These are phyloP conservation scores for Sarcophaga caerulescens DNA, from an alignment of 2,888 invertebrate species.

Conservation along the genomic window DNA sequence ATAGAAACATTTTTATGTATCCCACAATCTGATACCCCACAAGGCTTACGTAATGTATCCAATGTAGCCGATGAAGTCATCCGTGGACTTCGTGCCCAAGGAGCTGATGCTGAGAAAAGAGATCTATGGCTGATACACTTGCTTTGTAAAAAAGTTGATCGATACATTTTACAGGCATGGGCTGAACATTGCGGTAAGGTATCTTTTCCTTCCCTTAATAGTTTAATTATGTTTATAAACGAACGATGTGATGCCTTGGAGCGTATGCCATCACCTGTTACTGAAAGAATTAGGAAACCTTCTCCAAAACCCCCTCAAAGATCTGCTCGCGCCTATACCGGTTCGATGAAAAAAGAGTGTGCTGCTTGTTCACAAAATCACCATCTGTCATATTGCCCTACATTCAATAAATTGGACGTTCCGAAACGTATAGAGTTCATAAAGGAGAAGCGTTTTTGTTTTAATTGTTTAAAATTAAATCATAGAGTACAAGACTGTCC, in stretches of 20 bases:
- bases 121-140: slow-evolving; percentile 53
- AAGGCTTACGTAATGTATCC: slow-evolving; percentile 6
- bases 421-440: slow-evolving; percentile 12
- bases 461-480: slow-evolving; percentile 50
- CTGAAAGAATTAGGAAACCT: background rate
- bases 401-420: slow-evolving; percentile 1
- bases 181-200: slow-evolving; percentile 37
- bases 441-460: slow-evolving; percentile 33
- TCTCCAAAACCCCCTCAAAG: background rate
- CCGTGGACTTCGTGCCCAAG: slow-evolving; percentile 47
- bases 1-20: slow-evolving; percentile 48
- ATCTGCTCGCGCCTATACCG: slow-evolving; percentile 16
- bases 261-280: background rate
- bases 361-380: slow-evolving; percentile 23
- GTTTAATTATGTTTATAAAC: slow-evolving; percentile 45
- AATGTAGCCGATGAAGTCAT: slow-evolving; percentile 53
- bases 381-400: slow-evolving; percentile 31
- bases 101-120: slow-evolving; percentile 35
- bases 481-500: slow-evolving; percentile 22
- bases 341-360: slow-evolving; percentile 3
- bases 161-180: slow-evolving; percentile 45
- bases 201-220: slow-evolving; percentile 44
- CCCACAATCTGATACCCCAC: background rate
- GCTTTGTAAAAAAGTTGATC: slow-evolving; percentile 39
- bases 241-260: slow-evolving; percentile 45